Base-by-base conservation (phyloP, 2,888 invertebrate genomes). In the Anarsia innoxiella region DNA sequence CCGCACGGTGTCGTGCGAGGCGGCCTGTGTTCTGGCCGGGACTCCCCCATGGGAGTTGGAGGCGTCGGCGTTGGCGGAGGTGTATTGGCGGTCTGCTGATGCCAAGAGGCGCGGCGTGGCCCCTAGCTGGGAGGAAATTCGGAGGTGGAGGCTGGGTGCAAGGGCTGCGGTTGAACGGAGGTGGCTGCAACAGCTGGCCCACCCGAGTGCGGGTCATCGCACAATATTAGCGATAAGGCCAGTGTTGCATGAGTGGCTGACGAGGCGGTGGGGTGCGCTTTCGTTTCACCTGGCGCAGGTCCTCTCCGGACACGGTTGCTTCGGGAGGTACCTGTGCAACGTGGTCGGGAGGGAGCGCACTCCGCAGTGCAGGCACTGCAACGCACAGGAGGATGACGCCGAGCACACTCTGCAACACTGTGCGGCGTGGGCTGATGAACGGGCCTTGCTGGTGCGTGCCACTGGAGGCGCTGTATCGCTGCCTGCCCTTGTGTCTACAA, bases 41-140 rank as follows among this genome's bases (percentile, higher is more conserved):
- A n/a, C n/a, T n/a, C n/a, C n/a, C n/a, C n/a, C n/a, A n/a, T n/a
- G n/a, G n/a, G n/a, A n/a, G n/a, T n/a, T n/a, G n/a, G n/a, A n/a
- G n/a, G n/a, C n/a, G 11, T 37, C 43, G 19, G 36, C 44, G 23
- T 13, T 40, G 38, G 38, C 41, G 31, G 44, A 39, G 16, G 41
- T 36, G 44, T 40, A 43, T 13, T 28, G 36, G 6, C 13, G 28
- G 4, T 8, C 3, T n/a, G n/a, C n/a, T n/a, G n/a, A n/a, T n/a
- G n/a, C n/a, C n/a, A n/a, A n/a, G n/a, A n/a, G n/a, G n/a, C n/a
- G n/a, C n/a, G 8, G 8, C 19, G 3, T 8, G 19, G 8, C 4
- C 19, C 3, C 14, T 30, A 13, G 8, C 2, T 10, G 6, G 2
- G 12, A 30, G 2, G 5, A 14, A 13, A 30, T n/a, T n/a, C n/a